phyloP scores from a whole-genome alignment of 2,888 invertebrate genomes.

The Phragmatobia fuliginosa region DNA sequence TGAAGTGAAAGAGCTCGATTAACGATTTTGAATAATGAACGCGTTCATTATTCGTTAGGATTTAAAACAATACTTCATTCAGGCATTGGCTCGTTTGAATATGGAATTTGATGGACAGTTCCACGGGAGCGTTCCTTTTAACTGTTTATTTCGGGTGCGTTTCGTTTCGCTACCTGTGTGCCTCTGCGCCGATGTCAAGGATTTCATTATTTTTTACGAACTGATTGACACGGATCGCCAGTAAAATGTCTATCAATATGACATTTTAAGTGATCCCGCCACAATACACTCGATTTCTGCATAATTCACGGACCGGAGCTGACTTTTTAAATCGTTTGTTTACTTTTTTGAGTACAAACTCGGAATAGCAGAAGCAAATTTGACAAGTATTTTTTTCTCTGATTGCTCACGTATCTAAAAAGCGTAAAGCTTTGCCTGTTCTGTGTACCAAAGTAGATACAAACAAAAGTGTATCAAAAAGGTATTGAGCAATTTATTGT shows the following conservation, averaged over 20 bases:
- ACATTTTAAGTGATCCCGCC: slow-evolving; percentile 58
- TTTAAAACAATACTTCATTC: slow-evolving; percentile 84
- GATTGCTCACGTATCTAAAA: slow-evolving; percentile 10
- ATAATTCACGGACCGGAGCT: slow-evolving; percentile 39
- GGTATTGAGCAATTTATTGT: slow-evolving; percentile 45
- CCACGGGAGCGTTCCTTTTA: slow-evolving; percentile 66
- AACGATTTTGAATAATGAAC: slow-evolving; percentile 77
- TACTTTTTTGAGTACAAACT: slow-evolving; percentile 35
- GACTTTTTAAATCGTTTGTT: slow-evolving; percentile 29
- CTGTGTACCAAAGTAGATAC: not conserved
- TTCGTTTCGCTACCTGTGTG: slow-evolving; percentile 61
- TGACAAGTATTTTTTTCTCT: slow-evolving; percentile 8
- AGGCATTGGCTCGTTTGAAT: slow-evolving; percentile 78
- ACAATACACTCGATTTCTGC: slow-evolving; percentile 33
- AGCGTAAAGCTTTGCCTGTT: slow-evolving; percentile 6
- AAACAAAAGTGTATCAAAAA: slow-evolving; percentile 34
- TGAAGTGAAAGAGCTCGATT: slow-evolving; percentile 84
- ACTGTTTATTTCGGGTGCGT: slow-evolving; percentile 75
- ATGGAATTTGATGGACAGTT: slow-evolving; percentile 74
- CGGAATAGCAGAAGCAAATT: slow-evolving; percentile 18
- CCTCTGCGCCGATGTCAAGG: slow-evolving; percentile 58
- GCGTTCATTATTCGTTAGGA: slow-evolving; percentile 78
- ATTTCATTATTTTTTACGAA: slow-evolving; percentile 71
- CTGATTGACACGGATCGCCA: slow-evolving; percentile 66
- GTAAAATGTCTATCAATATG: slow-evolving; percentile 65